phyloP scores from a whole-genome alignment of 2,113 vertebrate species.

The human region DNA sequence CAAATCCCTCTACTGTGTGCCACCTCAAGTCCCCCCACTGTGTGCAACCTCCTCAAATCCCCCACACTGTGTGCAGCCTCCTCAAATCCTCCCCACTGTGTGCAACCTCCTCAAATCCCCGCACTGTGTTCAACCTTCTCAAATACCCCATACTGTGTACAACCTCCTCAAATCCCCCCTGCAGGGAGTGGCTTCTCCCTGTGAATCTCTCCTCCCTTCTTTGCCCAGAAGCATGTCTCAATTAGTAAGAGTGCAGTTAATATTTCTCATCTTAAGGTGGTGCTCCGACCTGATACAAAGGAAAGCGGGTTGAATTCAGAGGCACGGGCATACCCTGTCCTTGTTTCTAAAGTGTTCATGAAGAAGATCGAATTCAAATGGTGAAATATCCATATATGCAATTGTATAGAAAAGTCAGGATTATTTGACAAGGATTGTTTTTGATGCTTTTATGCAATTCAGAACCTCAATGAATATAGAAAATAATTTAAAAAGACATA shows the following conservation, averaged over 20 bases:
- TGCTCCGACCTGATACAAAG: no score
- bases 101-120: no score
- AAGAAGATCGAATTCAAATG: neutral
- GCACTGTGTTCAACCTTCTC: rapidly evolving
- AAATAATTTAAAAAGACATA: neutral
- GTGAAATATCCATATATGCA: neutral
- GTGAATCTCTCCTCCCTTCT: neutral
- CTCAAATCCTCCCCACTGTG: no score
- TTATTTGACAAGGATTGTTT: neutral
- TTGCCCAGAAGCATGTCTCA: neutral
- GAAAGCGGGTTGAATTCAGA: neutral
- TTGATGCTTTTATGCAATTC: neutral
- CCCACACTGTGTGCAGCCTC: no score
- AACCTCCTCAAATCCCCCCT: rapidly evolving
- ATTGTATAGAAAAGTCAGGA: neutral
- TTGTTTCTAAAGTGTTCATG: neutral
- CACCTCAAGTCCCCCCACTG: no score
- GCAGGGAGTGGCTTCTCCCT: neutral
- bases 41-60: no score
- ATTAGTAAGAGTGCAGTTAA: neutral
- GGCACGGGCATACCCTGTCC: neutral
- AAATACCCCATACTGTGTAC: no score
- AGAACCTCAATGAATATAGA: neutral
- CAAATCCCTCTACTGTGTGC: no score
- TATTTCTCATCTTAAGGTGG: neutral